phyloP scores from a whole-genome alignment of 2,113 vertebrate genomes.

The Eulemur macaco region DNA sequence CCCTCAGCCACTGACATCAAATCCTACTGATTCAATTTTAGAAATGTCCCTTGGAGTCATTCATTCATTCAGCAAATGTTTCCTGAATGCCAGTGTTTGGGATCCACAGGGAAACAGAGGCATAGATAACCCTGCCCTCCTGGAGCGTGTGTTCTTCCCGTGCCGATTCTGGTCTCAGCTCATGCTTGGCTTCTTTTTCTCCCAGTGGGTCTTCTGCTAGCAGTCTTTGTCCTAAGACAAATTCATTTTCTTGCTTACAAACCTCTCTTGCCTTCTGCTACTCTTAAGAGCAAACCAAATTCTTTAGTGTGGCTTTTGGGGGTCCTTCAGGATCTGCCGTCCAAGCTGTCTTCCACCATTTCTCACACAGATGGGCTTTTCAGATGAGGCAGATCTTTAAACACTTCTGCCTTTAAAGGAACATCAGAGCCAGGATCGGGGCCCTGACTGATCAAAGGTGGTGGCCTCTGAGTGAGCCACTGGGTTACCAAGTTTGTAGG shows the following conservation, averaged over 20 bases:
- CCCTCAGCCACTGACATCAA: neutral
- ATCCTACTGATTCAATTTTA: neutral
- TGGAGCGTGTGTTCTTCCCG: neutral
- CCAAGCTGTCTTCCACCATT: neutral
- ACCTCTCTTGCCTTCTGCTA: neutral
- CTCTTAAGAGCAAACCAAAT: neutral
- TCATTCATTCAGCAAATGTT: neutral
- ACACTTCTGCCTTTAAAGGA: neutral
- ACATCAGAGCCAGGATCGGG: neutral
- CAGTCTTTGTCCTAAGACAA: neutral
- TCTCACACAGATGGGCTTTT: neutral
- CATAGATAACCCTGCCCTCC: too few relatives aligned
- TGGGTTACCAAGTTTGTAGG: neutral
- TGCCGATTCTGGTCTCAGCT: neutral
- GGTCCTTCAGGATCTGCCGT: neutral
- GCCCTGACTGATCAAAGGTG: neutral
- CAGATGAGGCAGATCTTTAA: neutral
- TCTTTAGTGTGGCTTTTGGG: neutral
- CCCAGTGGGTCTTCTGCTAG: neutral
- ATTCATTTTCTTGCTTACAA: neutral
- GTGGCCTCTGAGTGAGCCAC: neutral
- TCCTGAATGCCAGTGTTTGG: neutral
- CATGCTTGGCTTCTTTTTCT: neutral
- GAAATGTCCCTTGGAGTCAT: neutral
- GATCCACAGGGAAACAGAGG: neutral